These are phyloP conservation scores for Platycheirus rosarum DNA, from an alignment of 2,888 invertebrate species.

Conservation along the genomic window DNA sequence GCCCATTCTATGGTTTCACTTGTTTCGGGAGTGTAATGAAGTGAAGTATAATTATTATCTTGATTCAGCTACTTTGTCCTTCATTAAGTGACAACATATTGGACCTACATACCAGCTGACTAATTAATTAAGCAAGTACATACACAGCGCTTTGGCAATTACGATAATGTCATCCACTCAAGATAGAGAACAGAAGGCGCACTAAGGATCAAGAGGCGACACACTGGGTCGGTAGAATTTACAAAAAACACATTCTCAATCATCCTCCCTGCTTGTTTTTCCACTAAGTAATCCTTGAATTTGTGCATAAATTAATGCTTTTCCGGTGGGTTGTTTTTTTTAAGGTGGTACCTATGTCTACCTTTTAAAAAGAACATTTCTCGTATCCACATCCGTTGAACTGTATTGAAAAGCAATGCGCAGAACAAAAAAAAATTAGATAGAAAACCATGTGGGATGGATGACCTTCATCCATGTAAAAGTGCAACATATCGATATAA, in stretches of 20 bases:
- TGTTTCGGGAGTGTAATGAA: no score
- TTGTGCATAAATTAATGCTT: conserved; percentile 20
- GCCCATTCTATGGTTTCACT: neutral
- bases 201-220: neutral
- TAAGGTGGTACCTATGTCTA: neutral
- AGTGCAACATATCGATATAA: conserved; percentile 61
- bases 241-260: neutral
- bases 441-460: conserved; percentile 25
- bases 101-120: neutral
- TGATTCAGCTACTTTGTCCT: no score
- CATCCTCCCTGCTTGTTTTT: neutral
- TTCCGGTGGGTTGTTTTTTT: conserved; percentile 2
- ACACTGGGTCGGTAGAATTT: neutral
- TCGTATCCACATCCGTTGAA: conserved; percentile 4
- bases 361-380: neutral
- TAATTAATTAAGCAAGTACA: neutral
- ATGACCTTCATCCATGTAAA: conserved; percentile 31
- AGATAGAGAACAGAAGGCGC: neutral
- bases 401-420: conserved; percentile 30
- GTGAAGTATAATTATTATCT: no score
- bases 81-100: no score
- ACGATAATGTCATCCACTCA: neutral
- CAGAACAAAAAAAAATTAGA: conserved; percentile 13
- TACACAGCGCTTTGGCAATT: neutral
- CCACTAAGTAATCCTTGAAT: conserved; percentile 1